These are phyloP conservation scores for Thymelicus acteon DNA, from an alignment of 2,888 invertebrate species.

Conservation along the genomic window DNA sequence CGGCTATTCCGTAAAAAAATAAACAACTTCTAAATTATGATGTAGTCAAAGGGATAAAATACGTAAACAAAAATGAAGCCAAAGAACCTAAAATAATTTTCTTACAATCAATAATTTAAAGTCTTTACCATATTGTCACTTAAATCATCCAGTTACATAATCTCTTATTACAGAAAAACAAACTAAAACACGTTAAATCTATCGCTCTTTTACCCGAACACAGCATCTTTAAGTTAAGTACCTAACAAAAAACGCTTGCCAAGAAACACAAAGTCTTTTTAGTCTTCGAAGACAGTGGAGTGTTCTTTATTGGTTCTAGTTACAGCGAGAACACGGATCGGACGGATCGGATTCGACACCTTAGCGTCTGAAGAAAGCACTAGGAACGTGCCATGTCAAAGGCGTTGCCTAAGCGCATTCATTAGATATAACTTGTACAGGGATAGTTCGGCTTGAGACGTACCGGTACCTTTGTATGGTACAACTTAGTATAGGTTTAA, in stretches of 20 bases:
- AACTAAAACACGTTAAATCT: no score
- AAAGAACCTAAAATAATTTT: no score
- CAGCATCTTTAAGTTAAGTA: background rate
- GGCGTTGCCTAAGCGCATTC: background rate
- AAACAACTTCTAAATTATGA: no score
- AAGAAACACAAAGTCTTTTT: slow-evolving; percentile 3
- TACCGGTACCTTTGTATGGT: background rate
- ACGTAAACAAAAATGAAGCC: no score
- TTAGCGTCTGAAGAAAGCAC: background rate
- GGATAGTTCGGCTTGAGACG: background rate
- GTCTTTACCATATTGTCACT: no score
- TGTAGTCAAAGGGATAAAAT: no score
- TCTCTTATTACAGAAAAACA: no score
- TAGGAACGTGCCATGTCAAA: slow-evolving; percentile 9
- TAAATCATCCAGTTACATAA: no score
- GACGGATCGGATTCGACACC: slow-evolving; percentile 4
- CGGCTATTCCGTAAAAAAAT: no score
- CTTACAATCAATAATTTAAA: no score
- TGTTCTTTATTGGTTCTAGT: slow-evolving; percentile 4
- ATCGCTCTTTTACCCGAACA: background rate
- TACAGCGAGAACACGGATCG: background rate
- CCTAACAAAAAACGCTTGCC: background rate
- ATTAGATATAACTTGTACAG: slow-evolving; percentile 4
- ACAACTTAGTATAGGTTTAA: background rate
- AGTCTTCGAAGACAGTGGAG: background rate